Percentiles rank a stretch among this genome's conserved stretches.
Conservation (phyloP, 92 coral and sea anemone genomes). For the Metridium senile region DNA sequence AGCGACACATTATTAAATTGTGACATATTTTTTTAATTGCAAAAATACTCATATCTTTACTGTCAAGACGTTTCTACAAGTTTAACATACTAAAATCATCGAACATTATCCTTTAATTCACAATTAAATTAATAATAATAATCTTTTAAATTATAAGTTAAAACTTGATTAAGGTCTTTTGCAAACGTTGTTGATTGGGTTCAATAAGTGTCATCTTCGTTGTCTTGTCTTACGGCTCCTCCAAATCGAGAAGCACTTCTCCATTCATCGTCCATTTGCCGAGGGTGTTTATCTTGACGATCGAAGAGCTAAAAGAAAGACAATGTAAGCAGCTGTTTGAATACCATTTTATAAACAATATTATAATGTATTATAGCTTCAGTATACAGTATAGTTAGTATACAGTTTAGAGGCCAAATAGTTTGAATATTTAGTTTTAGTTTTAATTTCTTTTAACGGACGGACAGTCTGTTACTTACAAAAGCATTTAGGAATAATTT, state of each 20-base stretch:
- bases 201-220: background rate
- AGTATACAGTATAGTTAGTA: background rate
- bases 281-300: background rate
- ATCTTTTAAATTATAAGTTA: background rate
- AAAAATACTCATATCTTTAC: slow-evolving; percentile 1
- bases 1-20: background rate
- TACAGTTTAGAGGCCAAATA: too few species aligned
- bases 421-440: too few species aligned
- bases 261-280: background rate
- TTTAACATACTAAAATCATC: background rate
- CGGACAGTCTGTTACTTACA: too few species aligned
- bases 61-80: background rate
- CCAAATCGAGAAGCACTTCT: slow-evolving; percentile 4
- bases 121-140: background rate
- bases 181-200: background rate
- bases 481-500: too few species aligned
- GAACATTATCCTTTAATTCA: background rate
- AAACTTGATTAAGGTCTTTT: background rate
- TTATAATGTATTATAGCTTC: background rate
- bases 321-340: background rate
- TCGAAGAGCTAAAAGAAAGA: background rate
- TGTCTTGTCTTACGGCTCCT: background rate
- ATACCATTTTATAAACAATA: background rate
- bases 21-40: slow-evolving; percentile 1
- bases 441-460: too few species aligned